These are phyloP conservation scores for Scaptomyza tumidula DNA, from an alignment of 2,888 invertebrate genomes.

Conservation along the genomic window DNA sequence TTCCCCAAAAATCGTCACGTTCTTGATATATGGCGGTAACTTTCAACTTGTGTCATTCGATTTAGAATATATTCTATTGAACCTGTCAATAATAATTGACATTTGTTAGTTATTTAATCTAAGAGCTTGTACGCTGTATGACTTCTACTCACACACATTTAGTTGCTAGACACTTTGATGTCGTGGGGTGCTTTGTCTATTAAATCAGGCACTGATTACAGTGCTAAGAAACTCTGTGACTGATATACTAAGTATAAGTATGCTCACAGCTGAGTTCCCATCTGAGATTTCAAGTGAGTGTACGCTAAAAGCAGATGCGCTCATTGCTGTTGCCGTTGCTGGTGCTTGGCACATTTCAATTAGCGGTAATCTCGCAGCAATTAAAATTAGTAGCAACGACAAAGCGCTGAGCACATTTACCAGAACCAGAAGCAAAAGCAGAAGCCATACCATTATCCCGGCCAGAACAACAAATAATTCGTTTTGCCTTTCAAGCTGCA, in stretches of 20 bases:
- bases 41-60: not conserved
- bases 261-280: constrained; percentile 50
- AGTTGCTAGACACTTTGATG: constrained; percentile 31
- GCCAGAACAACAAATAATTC: constrained; percentile 20
- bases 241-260: constrained; percentile 20
- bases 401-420: constrained; percentile 30
- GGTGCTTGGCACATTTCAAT: constrained; percentile 47
- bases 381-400: constrained; percentile 42
- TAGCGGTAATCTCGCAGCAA: constrained; percentile 48
- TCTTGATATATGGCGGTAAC: no score
- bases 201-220: constrained; percentile 49
- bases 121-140: not conserved
- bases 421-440: not conserved
- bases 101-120: constrained; percentile 8
- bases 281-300: constrained; percentile 31
- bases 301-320: constrained; percentile 47
- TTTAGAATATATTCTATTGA: not conserved
- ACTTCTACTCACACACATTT: not conserved
- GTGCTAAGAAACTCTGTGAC: constrained; percentile 31
- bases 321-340: constrained; percentile 39
- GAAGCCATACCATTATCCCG: constrained; percentile 35
- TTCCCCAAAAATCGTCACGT: no score
- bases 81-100: constrained; percentile 7
- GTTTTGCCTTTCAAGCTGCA: constrained; percentile 3
- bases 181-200: constrained; percentile 43